Evolutionary conservation across 2,797 vertebrate genomes (phyloP).

Genomic region (Danio kyathit): DNA sequence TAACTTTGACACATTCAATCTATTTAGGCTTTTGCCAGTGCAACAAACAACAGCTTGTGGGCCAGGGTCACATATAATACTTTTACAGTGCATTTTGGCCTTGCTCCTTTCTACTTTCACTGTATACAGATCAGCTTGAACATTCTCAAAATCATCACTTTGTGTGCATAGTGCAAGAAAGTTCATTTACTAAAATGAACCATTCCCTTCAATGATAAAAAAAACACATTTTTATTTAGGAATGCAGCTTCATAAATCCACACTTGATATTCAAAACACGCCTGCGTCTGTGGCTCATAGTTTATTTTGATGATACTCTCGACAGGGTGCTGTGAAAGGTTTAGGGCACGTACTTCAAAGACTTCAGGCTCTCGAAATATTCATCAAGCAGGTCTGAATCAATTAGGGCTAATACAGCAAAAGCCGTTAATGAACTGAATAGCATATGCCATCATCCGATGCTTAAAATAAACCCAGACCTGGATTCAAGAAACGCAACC

Average conservation of each 20-base stretch:
- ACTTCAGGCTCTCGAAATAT: constrained; percentile 36
- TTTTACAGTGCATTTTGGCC: background rate
- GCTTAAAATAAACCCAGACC: constrained; percentile 20
- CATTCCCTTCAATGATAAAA: background rate
- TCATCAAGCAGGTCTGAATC: constrained; percentile 46
- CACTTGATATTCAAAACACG: constrained; percentile 33
- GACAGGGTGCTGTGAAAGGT: constrained; percentile 39
- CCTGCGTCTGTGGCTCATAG: constrained; percentile 21
- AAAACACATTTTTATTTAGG: constrained; percentile 5
- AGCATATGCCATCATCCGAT: constrained; percentile 1
- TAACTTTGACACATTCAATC: no score
- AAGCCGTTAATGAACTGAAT: constrained; percentile 39
- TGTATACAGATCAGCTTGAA: background rate
- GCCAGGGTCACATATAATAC: background rate
- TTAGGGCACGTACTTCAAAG: constrained; percentile 27
- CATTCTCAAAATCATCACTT: background rate
- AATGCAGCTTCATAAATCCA: constrained; percentile 8
- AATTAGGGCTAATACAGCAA: constrained; percentile 38
- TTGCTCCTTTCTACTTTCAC: background rate
- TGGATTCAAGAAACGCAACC: background rate
- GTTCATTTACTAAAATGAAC: background rate
- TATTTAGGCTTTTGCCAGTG: no score
- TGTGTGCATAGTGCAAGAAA: background rate
- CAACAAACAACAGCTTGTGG: no score
- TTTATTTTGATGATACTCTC: constrained; percentile 39